Percentiles rank a stretch among this genome's conserved stretches.
phyloP scores from a whole-genome alignment of 2,797 vertebrate species.

The Chloroceryle amazona region DNA sequence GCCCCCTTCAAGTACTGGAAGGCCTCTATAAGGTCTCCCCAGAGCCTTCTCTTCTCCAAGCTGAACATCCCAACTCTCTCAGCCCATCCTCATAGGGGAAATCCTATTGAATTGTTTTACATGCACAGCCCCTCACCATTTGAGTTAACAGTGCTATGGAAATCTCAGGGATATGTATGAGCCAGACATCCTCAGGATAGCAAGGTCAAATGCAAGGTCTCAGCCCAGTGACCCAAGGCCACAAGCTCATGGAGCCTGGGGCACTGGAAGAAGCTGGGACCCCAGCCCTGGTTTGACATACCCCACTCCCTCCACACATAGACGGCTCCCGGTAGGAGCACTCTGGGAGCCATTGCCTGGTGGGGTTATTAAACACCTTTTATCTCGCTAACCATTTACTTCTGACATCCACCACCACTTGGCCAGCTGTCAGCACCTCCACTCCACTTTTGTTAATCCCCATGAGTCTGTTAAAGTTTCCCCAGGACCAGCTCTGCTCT shows the following conservation, averaged over 20 bases:
- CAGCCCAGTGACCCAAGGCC: background rate
- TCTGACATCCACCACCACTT: background rate
- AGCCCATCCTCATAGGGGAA: background rate
- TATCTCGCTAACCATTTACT: background rate
- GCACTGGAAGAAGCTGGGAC: background rate
- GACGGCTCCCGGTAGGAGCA: background rate
- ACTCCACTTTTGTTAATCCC: background rate
- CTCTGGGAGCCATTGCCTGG: background rate
- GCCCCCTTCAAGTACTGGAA: background rate
- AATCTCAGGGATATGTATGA: background rate
- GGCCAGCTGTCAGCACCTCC: background rate
- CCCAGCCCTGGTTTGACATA: background rate
- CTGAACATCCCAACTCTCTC: background rate
- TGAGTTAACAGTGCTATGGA: background rate
- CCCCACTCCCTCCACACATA: background rate
- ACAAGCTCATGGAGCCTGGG: accelerated
- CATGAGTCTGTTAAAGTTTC: accelerated
- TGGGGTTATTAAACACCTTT: constrained; percentile 1
- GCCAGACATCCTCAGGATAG: background rate
- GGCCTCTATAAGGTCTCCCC: background rate
- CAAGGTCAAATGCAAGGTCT: background rate
- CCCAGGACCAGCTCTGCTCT: background rate
- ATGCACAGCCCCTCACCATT: background rate
- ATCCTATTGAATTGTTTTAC: background rate
- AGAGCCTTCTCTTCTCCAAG: background rate